Conservation (phyloP, 2,113 vertebrate species). For the Rhadina sibilatrix region DNA sequence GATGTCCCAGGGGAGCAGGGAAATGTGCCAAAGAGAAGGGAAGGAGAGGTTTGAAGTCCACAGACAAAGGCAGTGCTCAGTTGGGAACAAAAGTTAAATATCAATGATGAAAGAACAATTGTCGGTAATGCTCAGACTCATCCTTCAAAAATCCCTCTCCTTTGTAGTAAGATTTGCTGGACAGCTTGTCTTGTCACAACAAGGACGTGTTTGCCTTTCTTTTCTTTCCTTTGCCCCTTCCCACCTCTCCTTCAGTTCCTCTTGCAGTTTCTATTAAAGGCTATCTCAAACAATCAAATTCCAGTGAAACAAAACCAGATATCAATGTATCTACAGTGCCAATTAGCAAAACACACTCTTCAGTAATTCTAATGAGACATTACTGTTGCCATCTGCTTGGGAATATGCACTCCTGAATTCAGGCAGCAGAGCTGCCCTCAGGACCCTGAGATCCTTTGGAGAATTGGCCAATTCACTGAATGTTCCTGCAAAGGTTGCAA, state of each 20-base stretch:
- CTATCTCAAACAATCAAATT: conserved; percentile 5
- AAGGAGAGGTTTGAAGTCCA: neutral
- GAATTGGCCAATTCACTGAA: neutral
- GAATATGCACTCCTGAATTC: neutral
- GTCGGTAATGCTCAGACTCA: neutral
- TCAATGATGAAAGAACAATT: conserved; percentile 5
- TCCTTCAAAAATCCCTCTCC: neutral
- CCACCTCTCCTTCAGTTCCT: neutral
- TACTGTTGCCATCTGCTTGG: neutral
- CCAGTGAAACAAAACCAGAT: neutral
- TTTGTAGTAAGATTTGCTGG: conserved; percentile 5
- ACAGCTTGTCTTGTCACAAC: neutral
- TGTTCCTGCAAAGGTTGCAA: neutral
- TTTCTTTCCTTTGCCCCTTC: neutral
- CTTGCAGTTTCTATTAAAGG: neutral
- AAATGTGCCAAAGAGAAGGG: neutral
- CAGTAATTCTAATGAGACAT: conserved; percentile 7
- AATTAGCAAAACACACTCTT: neutral
- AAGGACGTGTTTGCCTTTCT: neutral
- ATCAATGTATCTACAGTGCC: neutral
- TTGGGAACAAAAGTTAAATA: conserved; percentile 14
- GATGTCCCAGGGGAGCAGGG: neutral
- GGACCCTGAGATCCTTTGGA: neutral
- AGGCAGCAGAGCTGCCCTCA: neutral
- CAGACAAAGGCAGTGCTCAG: neutral